phyloP scores from a whole-genome alignment of 2,888 invertebrate species.

The Alsophila aescularia region DNA sequence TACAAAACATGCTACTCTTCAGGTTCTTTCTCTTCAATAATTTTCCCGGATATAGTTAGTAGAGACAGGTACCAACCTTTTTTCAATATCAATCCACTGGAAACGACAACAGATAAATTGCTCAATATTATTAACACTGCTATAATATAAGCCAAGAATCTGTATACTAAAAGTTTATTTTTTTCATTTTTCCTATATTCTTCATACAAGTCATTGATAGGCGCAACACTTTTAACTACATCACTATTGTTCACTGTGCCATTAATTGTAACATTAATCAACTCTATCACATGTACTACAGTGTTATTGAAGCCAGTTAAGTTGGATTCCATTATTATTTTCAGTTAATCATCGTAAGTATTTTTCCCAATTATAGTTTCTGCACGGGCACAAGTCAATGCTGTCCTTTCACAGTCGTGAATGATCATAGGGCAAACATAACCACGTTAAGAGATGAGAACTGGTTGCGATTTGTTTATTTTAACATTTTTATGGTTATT shows the following conservation, averaged over 20 bases:
- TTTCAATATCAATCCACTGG: constrained; percentile 86
- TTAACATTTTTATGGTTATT: constrained; percentile 64
- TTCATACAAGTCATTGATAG: constrained; percentile 63
- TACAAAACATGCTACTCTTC: too few relatives aligned
- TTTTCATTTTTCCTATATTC: constrained; percentile 61
- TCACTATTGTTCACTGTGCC: constrained; percentile 48
- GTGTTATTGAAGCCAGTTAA: not conserved
- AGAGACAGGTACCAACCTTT: constrained; percentile 72
- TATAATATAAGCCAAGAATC: constrained; percentile 81
- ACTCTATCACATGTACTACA: constrained; percentile 1
- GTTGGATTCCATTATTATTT: constrained; percentile 12
- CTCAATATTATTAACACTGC: constrained; percentile 83
- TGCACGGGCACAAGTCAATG: constrained; percentile 55
- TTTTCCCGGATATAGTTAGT: not conserved
- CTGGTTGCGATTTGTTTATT: constrained; percentile 56
- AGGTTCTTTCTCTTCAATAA: too few relatives aligned
- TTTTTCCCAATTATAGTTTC: not conserved
- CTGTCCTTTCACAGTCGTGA: constrained; percentile 53
- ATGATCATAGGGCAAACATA: constrained; percentile 61
- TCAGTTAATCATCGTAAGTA: not conserved
- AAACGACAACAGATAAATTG: constrained; percentile 86
- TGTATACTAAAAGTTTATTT: constrained; percentile 77
- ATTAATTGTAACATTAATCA: constrained; percentile 8
- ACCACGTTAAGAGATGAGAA: constrained; percentile 57
- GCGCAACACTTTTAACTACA: constrained; percentile 63